Percentiles rank a stretch among this genome's conserved stretches.
phyloP scores from a whole-genome alignment of 2,113 vertebrate species.

The Tonatia bakeri region DNA sequence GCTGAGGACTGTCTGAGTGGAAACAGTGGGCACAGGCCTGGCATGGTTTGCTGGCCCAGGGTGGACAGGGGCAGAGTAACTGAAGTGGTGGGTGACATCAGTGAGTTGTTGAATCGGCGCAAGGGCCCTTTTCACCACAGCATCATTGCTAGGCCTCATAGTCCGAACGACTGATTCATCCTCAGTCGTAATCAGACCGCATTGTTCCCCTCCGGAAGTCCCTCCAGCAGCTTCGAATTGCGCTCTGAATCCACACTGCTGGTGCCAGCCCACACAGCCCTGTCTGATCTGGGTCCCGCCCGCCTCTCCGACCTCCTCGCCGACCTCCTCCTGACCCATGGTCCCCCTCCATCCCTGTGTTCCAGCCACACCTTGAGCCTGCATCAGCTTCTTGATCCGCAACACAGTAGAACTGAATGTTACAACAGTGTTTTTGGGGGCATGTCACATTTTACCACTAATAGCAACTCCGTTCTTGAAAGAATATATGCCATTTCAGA shows the following conservation, averaged over 20 bases:
- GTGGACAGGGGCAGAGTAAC: fast-evolving
- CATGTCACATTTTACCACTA: not conserved
- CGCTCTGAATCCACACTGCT: fast-evolving
- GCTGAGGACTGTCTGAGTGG: not conserved
- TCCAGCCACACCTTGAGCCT: not conserved
- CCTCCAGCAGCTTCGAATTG: not conserved
- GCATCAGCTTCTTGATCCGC: no score
- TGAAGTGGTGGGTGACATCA: not conserved
- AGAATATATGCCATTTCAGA: not conserved
- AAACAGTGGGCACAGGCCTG: not conserved
- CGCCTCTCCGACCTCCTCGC: no score
- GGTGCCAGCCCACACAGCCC: not conserved
- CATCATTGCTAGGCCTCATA: not conserved
- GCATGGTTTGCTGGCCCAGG: not conserved
- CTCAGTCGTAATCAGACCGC: not conserved
- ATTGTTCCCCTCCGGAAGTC: no score
- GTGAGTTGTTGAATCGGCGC: not conserved
- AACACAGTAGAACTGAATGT: no score
- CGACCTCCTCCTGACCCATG: not conserved
- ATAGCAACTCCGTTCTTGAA: not conserved
- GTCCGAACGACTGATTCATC: no score
- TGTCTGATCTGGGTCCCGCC: no score
- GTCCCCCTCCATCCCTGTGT: not conserved
- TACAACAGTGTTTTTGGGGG: no score
- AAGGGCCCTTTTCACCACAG: fast-evolving